Base-by-base conservation (phyloP, 37 sponge, comb jelly and placozoan genomes). In the Ephydatia muelleri region DNA sequence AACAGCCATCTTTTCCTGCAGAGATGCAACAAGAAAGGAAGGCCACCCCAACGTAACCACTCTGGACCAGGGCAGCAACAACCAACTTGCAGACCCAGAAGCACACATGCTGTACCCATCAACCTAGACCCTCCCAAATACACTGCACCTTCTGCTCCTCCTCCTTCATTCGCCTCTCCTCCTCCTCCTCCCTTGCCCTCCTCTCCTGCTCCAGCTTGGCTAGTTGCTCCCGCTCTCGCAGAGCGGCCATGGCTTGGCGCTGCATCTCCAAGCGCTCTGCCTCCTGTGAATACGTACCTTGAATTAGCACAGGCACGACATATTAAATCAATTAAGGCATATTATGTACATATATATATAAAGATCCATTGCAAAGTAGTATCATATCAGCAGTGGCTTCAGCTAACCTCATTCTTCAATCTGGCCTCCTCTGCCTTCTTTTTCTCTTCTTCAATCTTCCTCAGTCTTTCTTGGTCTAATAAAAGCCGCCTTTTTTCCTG, bases 401-500 rank as follows among this genome's bases (percentile, higher is more conserved):
- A 57, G 16, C 57, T 57, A 57, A 57, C 57, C 57, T 57, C 57
- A 4, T 57, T 57, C 57, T 14, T 57, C 19, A 57, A 57, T 21
- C 57, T 57, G 57, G 57, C 57, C 19, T 57, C 57, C 16, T 57
- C 57, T 11, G 57, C 57, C 19, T 57, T 57, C 57, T 11, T 57
- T 49, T 72, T 77, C 43, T 91, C 87, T 74, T 91, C 87, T 71
- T 85, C 85, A 6, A 49, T 34, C 65, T 84, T 82, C 67, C 65
- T 84, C 3, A 71, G 77, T 75, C 68, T 65, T 13, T 80, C 88
- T 25, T 81, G 72, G 30, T 87, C 85, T 39, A 36, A 72, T 37
- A 82, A 70, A 36, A 30, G 22, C 71, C 67, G 43, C 72, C 77
- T 78, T 36, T 82, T 40, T 65, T 88, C 87, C 82, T 87, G 38